Evolutionary conservation across 2,113 vertebrate genomes (phyloP).

Genomic region (Tautogolabrus adspersus): DNA sequence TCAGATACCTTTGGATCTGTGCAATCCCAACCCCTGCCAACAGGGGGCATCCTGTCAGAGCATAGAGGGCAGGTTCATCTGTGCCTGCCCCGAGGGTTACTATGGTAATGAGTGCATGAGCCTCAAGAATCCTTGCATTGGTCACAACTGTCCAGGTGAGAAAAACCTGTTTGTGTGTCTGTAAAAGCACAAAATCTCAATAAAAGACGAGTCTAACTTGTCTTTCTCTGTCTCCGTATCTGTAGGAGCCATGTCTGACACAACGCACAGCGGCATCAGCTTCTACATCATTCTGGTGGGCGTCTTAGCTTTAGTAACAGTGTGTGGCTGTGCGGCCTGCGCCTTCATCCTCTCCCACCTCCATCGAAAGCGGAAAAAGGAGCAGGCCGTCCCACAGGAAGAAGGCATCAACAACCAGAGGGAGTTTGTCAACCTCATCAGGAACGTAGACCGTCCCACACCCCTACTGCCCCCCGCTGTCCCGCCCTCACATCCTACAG

Average conservation of each 20-base stretch:
- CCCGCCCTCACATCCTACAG: constrained; percentile 33
- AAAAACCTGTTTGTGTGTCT: not conserved
- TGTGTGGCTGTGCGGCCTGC: constrained; percentile 75
- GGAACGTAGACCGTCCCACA: constrained; percentile 79
- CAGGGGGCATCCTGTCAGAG: constrained; percentile 76
- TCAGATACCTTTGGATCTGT: constrained; percentile 75
- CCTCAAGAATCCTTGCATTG: constrained; percentile 78
- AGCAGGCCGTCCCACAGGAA: constrained; percentile 71
- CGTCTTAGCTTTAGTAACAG: constrained; percentile 70
- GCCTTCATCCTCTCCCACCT: constrained; percentile 78
- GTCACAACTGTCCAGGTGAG: constrained; percentile 82
- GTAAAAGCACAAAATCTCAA: not conserved
- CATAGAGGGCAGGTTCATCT: constrained; percentile 75
- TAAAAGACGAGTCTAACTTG: not conserved
- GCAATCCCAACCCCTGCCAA: constrained; percentile 83
- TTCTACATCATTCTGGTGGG: constrained; percentile 83
- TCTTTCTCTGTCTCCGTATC: not conserved
- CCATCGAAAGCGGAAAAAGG: constrained; percentile 80
- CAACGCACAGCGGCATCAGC: constrained; percentile 59
- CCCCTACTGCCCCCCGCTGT: constrained; percentile 55
- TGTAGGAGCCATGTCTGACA: constrained; percentile 74
- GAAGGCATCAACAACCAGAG: constrained; percentile 86
- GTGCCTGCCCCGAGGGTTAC: constrained; percentile 81
- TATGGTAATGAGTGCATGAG: constrained; percentile 79
- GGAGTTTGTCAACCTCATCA: constrained; percentile 84